phyloP scores from a whole-genome alignment of 2,797 vertebrate species.

The Delichon dasypus region DNA sequence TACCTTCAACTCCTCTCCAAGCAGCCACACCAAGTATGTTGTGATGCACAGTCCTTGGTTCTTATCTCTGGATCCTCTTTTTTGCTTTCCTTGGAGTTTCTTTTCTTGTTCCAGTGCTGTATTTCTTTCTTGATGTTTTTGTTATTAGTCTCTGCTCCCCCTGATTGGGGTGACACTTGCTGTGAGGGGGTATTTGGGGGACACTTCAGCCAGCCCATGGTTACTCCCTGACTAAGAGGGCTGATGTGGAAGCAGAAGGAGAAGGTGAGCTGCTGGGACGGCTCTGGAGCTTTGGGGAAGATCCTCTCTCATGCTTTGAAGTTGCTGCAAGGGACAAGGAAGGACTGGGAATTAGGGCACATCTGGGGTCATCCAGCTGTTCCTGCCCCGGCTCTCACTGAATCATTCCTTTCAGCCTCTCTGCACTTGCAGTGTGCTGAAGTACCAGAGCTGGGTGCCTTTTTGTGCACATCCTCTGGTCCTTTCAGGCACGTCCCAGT shows the following conservation, averaged over 20 bases:
- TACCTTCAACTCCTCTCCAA: neutral
- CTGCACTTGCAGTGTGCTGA: neutral
- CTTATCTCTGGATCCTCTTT: neutral
- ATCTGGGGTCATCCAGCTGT: neutral
- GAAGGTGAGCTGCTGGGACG: neutral
- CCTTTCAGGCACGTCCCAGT: rapidly evolving
- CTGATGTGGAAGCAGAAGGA: neutral
- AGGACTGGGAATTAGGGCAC: neutral
- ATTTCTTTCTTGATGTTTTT: neutral
- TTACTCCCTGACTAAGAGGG: neutral
- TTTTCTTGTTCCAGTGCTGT: neutral
- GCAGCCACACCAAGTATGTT: neutral
- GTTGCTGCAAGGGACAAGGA: neutral
- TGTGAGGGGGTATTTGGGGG: neutral
- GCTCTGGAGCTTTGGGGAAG: neutral
- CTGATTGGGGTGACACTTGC: neutral
- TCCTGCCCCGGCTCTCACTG: neutral
- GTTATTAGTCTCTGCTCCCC: neutral
- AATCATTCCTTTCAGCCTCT: neutral
- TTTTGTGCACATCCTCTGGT: neutral
- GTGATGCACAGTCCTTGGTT: neutral
- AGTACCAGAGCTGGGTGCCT: neutral
- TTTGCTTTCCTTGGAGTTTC: neutral
- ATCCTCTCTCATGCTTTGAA: neutral
- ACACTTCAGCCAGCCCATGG: neutral